These are phyloP conservation scores for Actinernus sp. DNA, from an alignment of 92 coral and sea anemone species.

Conservation along the genomic window DNA sequence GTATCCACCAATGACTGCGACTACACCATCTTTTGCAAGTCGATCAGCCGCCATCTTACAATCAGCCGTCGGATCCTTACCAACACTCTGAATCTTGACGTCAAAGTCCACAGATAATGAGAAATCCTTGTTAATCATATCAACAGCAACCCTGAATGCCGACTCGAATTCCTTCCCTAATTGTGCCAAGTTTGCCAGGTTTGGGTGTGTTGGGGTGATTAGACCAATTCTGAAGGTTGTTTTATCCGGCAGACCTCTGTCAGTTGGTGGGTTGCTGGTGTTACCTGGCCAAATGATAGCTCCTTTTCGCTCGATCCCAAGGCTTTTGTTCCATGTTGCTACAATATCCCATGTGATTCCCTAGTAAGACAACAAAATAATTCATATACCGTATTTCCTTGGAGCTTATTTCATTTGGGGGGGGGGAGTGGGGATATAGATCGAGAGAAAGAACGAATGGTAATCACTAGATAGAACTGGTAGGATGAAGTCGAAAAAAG, in stretches of 20 bases:
- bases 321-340: slow-evolving; percentile 85
- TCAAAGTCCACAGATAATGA: slow-evolving; percentile 92
- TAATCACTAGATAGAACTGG: no score
- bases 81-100: slow-evolving; percentile 82
- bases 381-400: no score
- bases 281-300: slow-evolving; percentile 94
- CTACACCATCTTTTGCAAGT: slow-evolving; percentile 90
- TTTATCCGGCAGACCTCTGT: slow-evolving; percentile 95
- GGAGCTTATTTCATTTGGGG: no score
- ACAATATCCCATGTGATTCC: slow-evolving; percentile 73
- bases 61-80: slow-evolving; percentile 72
- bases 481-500: no score
- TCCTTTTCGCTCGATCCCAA: slow-evolving; percentile 78
- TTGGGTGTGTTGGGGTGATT: slow-evolving; percentile 90
- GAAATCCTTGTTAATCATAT: slow-evolving; percentile 94
- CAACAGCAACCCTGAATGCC: slow-evolving; percentile 81
- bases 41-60: slow-evolving; percentile 87
- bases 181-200: slow-evolving; percentile 87
- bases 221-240: slow-evolving; percentile 95
- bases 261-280: slow-evolving; percentile 85
- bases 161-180: slow-evolving; percentile 89
- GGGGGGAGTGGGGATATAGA: no score
- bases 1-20: slow-evolving; percentile 96
- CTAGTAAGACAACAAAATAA: no score
- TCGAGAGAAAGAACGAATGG: no score